Base-by-base conservation (phyloP, 2,797 vertebrate species). In the Poecile montanus region DNA sequence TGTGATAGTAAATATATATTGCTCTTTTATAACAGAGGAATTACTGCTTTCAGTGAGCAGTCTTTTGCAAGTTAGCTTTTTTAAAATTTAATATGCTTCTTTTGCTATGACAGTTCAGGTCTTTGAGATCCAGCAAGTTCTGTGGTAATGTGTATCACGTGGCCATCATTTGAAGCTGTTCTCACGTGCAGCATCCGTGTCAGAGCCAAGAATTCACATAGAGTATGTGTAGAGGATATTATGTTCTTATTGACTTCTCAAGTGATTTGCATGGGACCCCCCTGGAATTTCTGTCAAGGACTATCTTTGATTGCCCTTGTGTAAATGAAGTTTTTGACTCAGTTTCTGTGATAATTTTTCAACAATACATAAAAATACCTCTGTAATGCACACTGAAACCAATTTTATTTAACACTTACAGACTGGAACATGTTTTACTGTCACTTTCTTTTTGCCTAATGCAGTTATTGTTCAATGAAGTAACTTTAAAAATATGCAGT, bases 401-500 rank as follows among this genome's bases (percentile, higher is more conserved):
- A 36, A 45, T 51, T 92, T 92, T 79, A 51, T 88, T 81, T 93
- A 91, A 87, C 32, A 17, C 78, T 85, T 58, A 78, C 26, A 30
- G 61, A 67, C 65, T 79, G 34, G 85, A 92, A 50, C 10, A 45
- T 87, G 45, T 81, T 93, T 84, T 62, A 78, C 56, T 90, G 76
- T 78, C 56, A 67, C 93, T 94, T 94, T 89, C 50, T 89, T 77
- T 93, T 91, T 88, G 85, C 56, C 58, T 94, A 68, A 75, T 68
- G 48, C 26, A 72, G 40, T 94, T 88, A 75, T 29, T 72, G 54
- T 74, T 95, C 70, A 81, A 45, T 94, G 53, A 95, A 89, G 63
- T 93, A 22, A 91, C 44, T 92, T 89, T 65, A 83, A 66, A 94
- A 94, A 82, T 93, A 95, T 88, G 85, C 53, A 85, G 26, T 83